phyloP scores from a whole-genome alignment of 2,113 vertebrate species.

The Oreochromis aureus region DNA sequence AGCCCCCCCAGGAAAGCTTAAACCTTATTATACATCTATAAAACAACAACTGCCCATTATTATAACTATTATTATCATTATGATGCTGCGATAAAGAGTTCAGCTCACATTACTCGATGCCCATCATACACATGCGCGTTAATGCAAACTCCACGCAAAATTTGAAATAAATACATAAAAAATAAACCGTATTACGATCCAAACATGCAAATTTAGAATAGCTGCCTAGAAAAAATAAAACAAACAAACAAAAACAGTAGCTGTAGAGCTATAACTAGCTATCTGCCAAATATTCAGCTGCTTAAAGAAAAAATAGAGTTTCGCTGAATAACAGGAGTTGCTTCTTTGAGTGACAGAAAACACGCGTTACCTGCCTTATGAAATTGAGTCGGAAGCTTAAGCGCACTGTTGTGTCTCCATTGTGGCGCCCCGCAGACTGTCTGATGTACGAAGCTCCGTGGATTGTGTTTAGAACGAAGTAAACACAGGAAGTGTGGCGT shows the following conservation, averaged over 20 bases:
- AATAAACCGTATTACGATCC: neutral
- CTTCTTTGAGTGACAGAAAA: neutral
- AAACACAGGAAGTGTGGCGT: conserved; percentile 21
- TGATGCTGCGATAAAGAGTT: neutral
- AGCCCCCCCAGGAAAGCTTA: conserved; percentile 24
- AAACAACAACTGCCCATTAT: neutral
- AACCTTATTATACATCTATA: neutral
- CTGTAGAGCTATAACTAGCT: neutral
- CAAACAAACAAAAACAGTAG: neutral
- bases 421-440: neutral
- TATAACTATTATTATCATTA: neutral
- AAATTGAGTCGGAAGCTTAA: neutral
- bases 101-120: neutral
- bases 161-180: neutral
- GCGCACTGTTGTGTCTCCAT: neutral
- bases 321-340: neutral
- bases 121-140: neutral
- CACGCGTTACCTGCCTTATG: neutral
- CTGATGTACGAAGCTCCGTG: neutral
- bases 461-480: conserved; percentile 16
- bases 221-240: neutral
- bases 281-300: neutral
- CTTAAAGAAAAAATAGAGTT: neutral
- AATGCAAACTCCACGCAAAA: neutral
- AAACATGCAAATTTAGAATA: neutral